Evolutionary conservation across 2,888 invertebrate species (phyloP), one percentile per base, ranked within the genome.

Genomic region (Latrodectus hesperus): DNA sequence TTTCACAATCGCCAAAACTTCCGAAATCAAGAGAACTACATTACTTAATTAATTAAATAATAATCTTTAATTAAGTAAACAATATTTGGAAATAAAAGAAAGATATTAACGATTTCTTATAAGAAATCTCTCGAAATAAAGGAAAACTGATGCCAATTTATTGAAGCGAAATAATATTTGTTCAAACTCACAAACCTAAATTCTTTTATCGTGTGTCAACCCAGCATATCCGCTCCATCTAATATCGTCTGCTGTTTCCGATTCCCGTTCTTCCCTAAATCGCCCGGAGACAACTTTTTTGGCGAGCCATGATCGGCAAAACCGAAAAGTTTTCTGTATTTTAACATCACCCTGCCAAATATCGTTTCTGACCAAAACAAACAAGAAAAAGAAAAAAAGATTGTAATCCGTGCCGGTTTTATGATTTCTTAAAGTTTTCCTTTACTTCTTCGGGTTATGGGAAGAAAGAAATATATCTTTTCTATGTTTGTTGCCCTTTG

Each of bases 361-460:
- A 71, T 53, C 26, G 11, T 53, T 79, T 38, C 53, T 71, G 71
- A 79, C 70, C 78, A 71, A 26, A 16, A 77, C 49, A 52, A 17
- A 77, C 14, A 17, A 9, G 73, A n/a, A 78, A 65, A 52, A 11
- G 60, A 75, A 75, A 70, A 60, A 74, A 76, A 75, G 71, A 71
- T 26, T 52, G 53, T 83, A 83, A 83, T 83, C 83, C 83, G 76
- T 83, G 83, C 83, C 52, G 49, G 49, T 52, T 76, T 76, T 83
- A 76, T 71, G 83, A 83, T 83, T 76, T 83, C 83, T 76, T 64
- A 22, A 51, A 68, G 71, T 65, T 71, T 17, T n/a, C 52, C 60
- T 65, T 60, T n/a, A n/a, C 10, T 51, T 60, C 38, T 52, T 74
- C 22, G 52, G 53, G 60, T 83, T 83, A 64, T 64, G 55, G 22